These are phyloP conservation scores for Temnothorax ravouxi DNA, from an alignment of 2,888 invertebrate species.

Conservation along the genomic window DNA sequence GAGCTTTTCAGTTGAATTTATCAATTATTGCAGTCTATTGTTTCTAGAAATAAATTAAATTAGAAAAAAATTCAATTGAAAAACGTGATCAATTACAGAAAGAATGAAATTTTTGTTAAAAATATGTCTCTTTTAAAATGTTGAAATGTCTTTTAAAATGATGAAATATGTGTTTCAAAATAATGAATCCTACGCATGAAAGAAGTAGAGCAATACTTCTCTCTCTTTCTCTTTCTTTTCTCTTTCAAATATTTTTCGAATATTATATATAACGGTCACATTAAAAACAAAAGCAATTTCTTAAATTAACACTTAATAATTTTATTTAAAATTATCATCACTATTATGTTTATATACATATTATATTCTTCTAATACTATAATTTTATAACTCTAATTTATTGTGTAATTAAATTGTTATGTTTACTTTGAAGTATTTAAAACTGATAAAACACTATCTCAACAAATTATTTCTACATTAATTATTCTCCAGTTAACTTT, in stretches of 20 bases:
- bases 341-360: not conserved
- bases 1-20: not conserved
- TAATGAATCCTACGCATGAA: not conserved
- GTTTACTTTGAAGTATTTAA: not conserved
- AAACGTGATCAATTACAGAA: not conserved
- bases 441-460: not conserved
- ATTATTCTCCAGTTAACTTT: not conserved
- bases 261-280: not conserved
- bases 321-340: not conserved
- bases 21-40: not conserved
- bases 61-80: not conserved
- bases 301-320: not conserved
- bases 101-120: not conserved
- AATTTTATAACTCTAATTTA: not conserved
- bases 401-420: not conserved
- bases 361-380: not conserved
- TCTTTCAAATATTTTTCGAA: not conserved
- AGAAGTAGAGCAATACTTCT: not conserved
- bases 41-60: conserved; percentile 9
- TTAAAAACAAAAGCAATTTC: not conserved
- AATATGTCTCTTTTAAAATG: not conserved
- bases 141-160: not conserved
- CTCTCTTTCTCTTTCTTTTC: not conserved
- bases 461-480: not conserved
- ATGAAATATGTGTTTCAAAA: not conserved